phyloP scores from a whole-genome alignment of 2,113 vertebrate species.

The Neolamprologus kungweensis region DNA sequence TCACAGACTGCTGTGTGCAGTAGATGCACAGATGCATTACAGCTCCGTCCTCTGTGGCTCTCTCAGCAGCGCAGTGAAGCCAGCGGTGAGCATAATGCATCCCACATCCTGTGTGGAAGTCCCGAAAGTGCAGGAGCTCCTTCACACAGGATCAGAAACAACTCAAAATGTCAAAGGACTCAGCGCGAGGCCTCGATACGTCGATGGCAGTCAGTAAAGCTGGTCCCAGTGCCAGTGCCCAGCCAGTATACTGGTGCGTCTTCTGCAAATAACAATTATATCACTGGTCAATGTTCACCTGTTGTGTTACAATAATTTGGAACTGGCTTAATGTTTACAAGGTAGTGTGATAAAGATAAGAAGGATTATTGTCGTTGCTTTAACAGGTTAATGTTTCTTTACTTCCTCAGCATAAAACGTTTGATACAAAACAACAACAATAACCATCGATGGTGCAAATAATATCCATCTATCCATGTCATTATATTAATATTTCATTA shows the following conservation, averaged over 20 bases:
- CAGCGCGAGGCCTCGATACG: neutral
- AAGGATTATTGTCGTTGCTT: fast-evolving
- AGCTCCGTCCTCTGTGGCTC: neutral
- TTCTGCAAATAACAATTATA: neutral
- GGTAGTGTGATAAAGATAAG: neutral
- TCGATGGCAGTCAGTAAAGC: neutral
- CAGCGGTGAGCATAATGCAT: neutral
- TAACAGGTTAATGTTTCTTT: neutral
- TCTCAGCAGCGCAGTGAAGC: neutral
- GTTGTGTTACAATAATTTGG: neutral
- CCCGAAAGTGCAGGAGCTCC: neutral
- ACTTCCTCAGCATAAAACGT: neutral
- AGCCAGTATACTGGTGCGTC: fast-evolving
- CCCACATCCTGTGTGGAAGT: neutral
- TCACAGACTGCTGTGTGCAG: neutral
- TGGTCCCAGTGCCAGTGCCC: neutral
- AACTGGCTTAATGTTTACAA: neutral
- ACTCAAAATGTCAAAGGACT: too few relatives aligned
- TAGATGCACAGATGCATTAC: neutral
- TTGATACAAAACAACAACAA: neutral
- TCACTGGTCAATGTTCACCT: neutral
- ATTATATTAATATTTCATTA: neutral
- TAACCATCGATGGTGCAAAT: neutral
- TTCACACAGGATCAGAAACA: neutral
- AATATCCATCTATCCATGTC: neutral